Evolutionary conservation across 2,113 vertebrate species (phyloP).

Genomic region (Scomber scombrus): DNA sequence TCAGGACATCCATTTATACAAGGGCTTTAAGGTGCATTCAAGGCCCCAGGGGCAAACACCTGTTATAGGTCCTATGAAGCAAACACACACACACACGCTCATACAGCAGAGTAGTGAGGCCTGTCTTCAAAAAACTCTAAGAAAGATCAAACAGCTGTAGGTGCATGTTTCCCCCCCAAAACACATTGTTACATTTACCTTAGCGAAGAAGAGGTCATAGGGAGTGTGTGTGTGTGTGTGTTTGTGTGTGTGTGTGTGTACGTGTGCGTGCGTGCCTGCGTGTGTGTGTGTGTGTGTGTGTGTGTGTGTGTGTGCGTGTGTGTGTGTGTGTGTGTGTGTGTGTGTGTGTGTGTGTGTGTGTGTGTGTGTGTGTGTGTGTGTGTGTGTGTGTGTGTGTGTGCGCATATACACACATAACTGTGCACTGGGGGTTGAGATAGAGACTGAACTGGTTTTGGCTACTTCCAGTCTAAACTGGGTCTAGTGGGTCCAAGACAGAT

Average conservation of each 20-base stretch:
- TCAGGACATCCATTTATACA: slow-evolving; percentile 3
- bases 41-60: slow-evolving; percentile 58
- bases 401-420: slow-evolving; percentile 16
- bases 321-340: neutral
- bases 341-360: neutral
- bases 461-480: slow-evolving; percentile 78
- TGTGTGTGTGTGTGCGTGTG: neutral
- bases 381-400: neutral
- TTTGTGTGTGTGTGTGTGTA: neutral
- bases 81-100: neutral
- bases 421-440: slow-evolving; percentile 49
- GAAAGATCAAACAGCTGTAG: slow-evolving; percentile 21
- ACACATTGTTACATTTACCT: neutral
- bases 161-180: neutral
- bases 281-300: neutral
- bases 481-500: slow-evolving; percentile 83
- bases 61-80: slow-evolving; percentile 47
- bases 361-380: neutral
- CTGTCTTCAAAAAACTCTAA: neutral
- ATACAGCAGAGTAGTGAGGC: neutral
- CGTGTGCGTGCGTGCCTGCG: no score
- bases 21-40: slow-evolving; percentile 5
- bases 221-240: neutral
- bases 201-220: neutral
- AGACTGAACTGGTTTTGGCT: slow-evolving; percentile 76